These are phyloP conservation scores for Eufriesea mexicana DNA, from an alignment of 1,140 invertebrate genomes.

Conservation along the genomic window DNA sequence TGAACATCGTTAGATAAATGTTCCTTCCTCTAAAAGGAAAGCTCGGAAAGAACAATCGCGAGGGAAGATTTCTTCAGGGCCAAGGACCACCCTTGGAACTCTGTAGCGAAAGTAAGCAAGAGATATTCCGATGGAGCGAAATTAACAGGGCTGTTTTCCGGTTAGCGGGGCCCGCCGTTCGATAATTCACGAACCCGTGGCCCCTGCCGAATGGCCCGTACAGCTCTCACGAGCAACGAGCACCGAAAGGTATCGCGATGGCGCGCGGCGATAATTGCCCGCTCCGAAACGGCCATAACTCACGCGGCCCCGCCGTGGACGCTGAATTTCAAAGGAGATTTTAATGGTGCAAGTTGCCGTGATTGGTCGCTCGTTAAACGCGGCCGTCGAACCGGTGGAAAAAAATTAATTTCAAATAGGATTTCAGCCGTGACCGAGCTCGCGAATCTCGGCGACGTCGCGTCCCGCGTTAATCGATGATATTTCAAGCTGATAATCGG, in stretches of 20 bases:
- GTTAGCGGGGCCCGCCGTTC: not conserved
- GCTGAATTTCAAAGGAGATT: constrained; percentile 34
- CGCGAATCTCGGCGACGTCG: constrained; percentile 8
- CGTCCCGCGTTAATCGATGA: constrained; percentile 20
- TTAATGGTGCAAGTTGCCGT: constrained; percentile 12
- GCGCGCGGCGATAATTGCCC: constrained; percentile 19
- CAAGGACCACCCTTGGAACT: not conserved
- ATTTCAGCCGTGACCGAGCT: not conserved
- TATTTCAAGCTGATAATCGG: not conserved
- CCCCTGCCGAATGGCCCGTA: no score
- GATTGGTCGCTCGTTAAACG: constrained; percentile 13
- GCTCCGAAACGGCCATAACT: not conserved
- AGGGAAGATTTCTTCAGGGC: no score
- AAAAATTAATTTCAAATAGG: constrained; percentile 29
- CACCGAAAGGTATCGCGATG: not conserved
- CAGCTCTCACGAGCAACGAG: not conserved
- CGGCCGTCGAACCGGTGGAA: not conserved
- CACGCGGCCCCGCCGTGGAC: not conserved
- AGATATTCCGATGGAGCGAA: constrained; percentile 2
- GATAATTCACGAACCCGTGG: constrained; percentile 16
- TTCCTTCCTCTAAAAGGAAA: no score
- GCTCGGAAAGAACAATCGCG: no score
- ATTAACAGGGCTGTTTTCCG: constrained; percentile 6
- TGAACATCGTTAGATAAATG: no score
- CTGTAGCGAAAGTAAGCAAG: not conserved